phyloP scores from a whole-genome alignment of 2,888 invertebrate genomes.

The Caenorhabditis wallacei region DNA sequence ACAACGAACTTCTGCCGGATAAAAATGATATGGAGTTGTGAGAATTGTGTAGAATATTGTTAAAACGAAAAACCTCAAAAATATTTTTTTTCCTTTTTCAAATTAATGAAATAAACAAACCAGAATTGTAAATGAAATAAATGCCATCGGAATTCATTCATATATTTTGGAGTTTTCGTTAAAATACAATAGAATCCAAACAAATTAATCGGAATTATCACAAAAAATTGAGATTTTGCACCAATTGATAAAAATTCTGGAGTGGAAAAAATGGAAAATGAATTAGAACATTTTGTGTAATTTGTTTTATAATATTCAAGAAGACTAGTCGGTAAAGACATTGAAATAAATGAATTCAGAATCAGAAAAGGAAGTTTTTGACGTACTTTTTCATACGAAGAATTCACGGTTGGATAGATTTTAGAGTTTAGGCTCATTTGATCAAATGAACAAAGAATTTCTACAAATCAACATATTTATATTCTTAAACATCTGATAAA shows the following conservation, averaged over 20 bases:
- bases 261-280: slow-evolving; percentile 11
- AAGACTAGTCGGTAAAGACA: slow-evolving; percentile 25
- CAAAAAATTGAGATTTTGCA: slow-evolving; percentile 23
- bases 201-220: slow-evolving; percentile 31
- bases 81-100: not conserved
- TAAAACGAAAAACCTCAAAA: slow-evolving; percentile 28
- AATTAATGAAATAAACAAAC: slow-evolving; percentile 2
- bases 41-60: slow-evolving; percentile 43
- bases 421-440: slow-evolving; percentile 2
- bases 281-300: slow-evolving; percentile 18
- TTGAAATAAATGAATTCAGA: not conserved
- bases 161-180: slow-evolving; percentile 33
- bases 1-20: slow-evolving; percentile 41
- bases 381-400: too few species aligned
- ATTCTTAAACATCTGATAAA: not conserved
- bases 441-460: slow-evolving; percentile 11
- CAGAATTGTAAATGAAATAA: slow-evolving; percentile 41
- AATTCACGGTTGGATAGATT: slow-evolving; percentile 1
- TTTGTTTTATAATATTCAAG: slow-evolving; percentile 35
- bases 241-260: slow-evolving; percentile 45
- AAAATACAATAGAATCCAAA: slow-evolving; percentile 47
- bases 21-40: slow-evolving; percentile 44
- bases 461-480: slow-evolving; percentile 4
- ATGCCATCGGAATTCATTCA: slow-evolving; percentile 37
- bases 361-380: slow-evolving; percentile 10